phyloP scores from a whole-genome alignment of 2,113 vertebrate species.

The Nycticebus coucang region DNA sequence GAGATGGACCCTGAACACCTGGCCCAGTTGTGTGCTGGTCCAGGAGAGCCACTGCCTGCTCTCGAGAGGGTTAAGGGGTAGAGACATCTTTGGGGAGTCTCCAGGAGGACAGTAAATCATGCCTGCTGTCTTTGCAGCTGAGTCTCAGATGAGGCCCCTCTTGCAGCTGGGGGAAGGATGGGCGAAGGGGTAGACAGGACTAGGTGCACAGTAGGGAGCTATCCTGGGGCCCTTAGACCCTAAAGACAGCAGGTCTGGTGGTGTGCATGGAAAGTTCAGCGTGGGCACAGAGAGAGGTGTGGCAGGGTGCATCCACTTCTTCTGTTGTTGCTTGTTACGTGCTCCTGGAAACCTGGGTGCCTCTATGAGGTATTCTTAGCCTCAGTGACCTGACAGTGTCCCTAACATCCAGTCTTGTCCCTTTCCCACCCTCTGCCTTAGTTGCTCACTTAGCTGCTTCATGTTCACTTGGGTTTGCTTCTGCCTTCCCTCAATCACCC shows the following conservation, averaged over 20 bases:
- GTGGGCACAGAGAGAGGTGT: background rate
- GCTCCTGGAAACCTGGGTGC: background rate
- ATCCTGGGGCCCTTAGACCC: background rate
- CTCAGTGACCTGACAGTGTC: background rate
- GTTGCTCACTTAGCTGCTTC: background rate
- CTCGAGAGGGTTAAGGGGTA: background rate
- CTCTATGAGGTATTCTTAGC: background rate
- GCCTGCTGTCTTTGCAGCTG: background rate
- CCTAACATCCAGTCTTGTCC: background rate
- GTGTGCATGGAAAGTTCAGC: background rate
- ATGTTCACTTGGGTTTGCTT: background rate
- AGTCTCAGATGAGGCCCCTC: background rate
- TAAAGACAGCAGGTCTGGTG: background rate
- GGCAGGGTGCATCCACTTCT: accelerated
- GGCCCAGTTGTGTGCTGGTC: background rate
- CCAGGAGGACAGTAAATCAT: background rate
- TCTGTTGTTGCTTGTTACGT: background rate
- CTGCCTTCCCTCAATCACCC: background rate
- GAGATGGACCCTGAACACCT: background rate
- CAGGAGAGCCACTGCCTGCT: background rate
- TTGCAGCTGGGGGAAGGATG: background rate
- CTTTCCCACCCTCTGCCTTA: background rate
- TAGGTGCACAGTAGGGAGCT: too few relatives aligned
- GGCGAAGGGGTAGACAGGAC: accelerated
- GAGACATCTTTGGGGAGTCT: background rate